These are phyloP conservation scores for Rhaphigaster nebulosa DNA, from an alignment of 2,888 invertebrate species.

Conservation along the genomic window DNA sequence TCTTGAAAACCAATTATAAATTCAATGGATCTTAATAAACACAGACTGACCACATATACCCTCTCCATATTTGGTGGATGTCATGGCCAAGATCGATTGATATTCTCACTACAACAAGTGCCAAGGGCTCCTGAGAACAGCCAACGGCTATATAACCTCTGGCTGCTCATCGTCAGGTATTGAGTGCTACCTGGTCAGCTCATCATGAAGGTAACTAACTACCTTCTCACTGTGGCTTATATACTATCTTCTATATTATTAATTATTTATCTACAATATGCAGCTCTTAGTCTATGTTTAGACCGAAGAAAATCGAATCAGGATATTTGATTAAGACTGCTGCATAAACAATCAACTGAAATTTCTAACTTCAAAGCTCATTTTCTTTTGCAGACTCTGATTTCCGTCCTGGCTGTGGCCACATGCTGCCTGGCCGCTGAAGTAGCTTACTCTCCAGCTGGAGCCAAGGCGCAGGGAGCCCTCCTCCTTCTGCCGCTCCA, in stretches of 20 bases:
- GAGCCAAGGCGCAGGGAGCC: neutral
- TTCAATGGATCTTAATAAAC: neutral
- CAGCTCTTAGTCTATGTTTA: no score
- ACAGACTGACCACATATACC: neutral
- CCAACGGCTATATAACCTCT: neutral
- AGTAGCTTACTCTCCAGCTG: neutral
- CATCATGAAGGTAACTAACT: neutral
- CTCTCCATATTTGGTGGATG: neutral
- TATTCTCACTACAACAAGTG: neutral
- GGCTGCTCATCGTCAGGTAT: neutral
- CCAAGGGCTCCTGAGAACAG: neutral
- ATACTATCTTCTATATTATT: no score
- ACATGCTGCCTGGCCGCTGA: slow-evolving; percentile 1
- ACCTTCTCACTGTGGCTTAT: no score
- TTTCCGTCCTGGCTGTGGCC: neutral
- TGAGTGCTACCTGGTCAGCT: neutral
- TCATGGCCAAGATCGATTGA: neutral
- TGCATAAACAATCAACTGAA: no score
- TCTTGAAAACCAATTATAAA: no score
- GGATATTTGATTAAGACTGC: no score
- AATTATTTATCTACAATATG: no score
- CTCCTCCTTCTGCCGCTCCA: neutral
- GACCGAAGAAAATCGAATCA: no score
- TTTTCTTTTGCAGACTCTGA: neutral
- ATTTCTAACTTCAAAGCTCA: no score